Percentiles rank a stretch among this genome's conserved stretches.
These are phyloP conservation scores for Oikopleura dioica DNA, from an alignment of 23 tunicate genomes.

Conservation along the genomic window DNA sequence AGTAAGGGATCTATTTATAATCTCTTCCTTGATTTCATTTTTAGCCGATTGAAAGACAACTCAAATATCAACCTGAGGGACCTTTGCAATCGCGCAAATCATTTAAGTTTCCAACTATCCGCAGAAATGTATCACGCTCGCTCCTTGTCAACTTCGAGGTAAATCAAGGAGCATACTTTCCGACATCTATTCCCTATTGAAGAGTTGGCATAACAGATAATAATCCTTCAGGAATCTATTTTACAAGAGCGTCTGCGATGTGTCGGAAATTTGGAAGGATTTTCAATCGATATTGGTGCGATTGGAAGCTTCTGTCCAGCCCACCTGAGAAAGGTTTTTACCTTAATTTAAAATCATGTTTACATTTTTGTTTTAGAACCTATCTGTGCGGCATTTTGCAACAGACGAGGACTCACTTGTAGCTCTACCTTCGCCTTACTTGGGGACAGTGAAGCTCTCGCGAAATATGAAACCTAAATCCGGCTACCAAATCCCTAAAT, in stretches of 20 bases:
- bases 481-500: constrained; percentile 7
- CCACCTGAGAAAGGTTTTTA: constrained; percentile 1
- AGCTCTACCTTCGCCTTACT: constrained; percentile 9
- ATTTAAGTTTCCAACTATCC: neutral
- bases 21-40: neutral
- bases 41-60: constrained; percentile 11
- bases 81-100: neutral
- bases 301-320: constrained; percentile 1
- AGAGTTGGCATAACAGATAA: neutral
- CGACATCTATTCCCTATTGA: neutral
- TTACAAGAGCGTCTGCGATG: neutral
- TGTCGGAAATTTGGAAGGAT: neutral
- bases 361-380: neutral
- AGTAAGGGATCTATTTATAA: neutral
- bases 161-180: neutral
- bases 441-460: neutral
- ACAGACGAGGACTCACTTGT: neutral
- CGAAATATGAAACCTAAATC: neutral
- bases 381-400: constrained; percentile 1
- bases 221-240: neutral
- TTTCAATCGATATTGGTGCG: constrained; percentile 1
- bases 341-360: neutral
- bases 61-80: neutral
- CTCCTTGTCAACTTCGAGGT: constrained; percentile 3
- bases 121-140: neutral